phyloP scores from a whole-genome alignment of 2,113 vertebrate genomes.

The Indri indri region DNA sequence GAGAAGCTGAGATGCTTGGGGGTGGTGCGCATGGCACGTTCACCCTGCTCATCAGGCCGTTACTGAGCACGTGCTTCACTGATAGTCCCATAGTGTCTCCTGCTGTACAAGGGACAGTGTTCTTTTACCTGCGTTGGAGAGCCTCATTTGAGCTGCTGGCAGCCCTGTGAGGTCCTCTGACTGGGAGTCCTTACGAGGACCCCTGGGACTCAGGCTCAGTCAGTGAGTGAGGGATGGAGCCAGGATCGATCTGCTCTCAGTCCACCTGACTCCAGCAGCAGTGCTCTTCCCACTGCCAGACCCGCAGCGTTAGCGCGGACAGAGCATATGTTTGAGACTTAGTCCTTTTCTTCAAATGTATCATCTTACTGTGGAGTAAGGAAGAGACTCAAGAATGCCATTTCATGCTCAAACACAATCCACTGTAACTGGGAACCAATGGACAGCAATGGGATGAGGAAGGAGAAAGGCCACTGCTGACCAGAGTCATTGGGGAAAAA shows the following conservation, averaged over 20 bases:
- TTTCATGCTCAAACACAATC: accelerated
- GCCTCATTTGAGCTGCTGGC: background rate
- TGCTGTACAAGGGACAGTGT: accelerated
- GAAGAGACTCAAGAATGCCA: background rate
- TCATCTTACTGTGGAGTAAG: background rate
- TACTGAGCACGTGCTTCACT: accelerated
- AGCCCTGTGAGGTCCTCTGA: background rate
- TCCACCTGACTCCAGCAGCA: background rate
- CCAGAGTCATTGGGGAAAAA: background rate
- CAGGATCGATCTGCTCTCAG: background rate
- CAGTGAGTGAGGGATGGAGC: background rate
- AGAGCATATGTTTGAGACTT: background rate
- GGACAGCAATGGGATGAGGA: background rate
- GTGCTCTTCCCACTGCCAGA: background rate
- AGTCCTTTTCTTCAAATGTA: background rate
- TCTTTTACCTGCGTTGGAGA: background rate
- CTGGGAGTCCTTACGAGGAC: background rate
- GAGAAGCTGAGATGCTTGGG: background rate
- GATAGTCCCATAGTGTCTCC: accelerated
- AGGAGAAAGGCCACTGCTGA: background rate
- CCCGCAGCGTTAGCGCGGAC: accelerated
- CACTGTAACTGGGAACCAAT: background rate
- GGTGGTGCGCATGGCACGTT: accelerated
- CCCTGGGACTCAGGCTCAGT: background rate
- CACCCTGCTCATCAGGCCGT: too few relatives aligned